Evolutionary conservation across 2,113 vertebrate species (phyloP).

Genomic region (Corydoras sp.): DNA sequence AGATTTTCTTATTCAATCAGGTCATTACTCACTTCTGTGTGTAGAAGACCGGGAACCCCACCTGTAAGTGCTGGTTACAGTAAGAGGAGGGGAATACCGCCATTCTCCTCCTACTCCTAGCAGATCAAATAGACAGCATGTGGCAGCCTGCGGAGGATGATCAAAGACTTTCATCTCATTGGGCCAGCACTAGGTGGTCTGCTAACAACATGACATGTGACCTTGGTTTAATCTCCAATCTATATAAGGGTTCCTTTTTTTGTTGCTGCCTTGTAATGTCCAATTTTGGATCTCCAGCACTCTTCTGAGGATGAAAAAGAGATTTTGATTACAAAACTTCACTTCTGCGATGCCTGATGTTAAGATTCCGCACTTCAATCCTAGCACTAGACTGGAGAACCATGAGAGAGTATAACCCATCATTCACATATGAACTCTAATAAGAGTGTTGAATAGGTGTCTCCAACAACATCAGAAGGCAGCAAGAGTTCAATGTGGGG

Average conservation of each 20-base stretch:
- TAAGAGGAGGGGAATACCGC: constrained; percentile 31
- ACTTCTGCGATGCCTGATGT: constrained; percentile 25
- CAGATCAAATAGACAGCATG: constrained; percentile 35
- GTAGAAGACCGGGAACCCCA: constrained; percentile 29
- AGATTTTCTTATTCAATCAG: constrained; percentile 28
- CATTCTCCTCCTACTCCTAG: constrained; percentile 16
- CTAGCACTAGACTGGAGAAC: constrained; percentile 47
- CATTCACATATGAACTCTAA: constrained; percentile 56
- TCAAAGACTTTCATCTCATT: constrained; percentile 48
- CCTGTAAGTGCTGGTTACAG: constrained; percentile 32
- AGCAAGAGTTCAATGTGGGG: constrained; percentile 54
- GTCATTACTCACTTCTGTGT: constrained; percentile 29
- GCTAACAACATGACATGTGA: constrained; percentile 42
- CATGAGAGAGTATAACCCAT: constrained; percentile 52
- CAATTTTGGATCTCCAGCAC: constrained; percentile 5
- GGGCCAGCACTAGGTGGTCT: constrained; percentile 53
- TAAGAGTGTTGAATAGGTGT: constrained; percentile 51
- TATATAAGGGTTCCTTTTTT: constrained; percentile 28
- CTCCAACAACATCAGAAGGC: constrained; percentile 52
- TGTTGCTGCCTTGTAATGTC: not conserved
- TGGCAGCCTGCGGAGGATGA: constrained; percentile 30
- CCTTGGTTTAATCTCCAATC: constrained; percentile 39
- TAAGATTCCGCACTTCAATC: constrained; percentile 39
- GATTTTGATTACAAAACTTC: not conserved
- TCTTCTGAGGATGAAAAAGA: constrained; percentile 4